phyloP scores from a whole-genome alignment of 2,797 vertebrate species.

The Macroramphosus scolopax region DNA sequence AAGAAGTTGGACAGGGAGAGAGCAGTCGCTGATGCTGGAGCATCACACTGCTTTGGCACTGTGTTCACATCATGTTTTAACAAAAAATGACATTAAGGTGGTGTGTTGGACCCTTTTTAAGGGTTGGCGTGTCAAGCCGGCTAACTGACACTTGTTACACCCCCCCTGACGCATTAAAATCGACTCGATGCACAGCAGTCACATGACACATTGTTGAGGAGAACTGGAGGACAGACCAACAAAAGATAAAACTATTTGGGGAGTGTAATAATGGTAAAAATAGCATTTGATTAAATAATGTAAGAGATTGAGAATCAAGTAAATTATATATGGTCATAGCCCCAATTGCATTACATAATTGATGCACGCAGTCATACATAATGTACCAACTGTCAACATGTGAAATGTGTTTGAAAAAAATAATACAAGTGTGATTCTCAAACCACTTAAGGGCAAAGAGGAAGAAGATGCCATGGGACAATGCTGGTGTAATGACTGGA shows the following conservation, averaged over 20 bases:
- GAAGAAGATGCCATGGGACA: conserved; percentile 52
- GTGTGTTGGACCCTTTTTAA: no score
- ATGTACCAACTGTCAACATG: conserved; percentile 79
- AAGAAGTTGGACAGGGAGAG: no score
- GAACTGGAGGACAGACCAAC: conserved; percentile 51
- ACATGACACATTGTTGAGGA: conserved; percentile 32
- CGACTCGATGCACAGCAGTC: conserved; percentile 21
- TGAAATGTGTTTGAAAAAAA: conserved; percentile 74
- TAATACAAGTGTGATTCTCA: conserved; percentile 70
- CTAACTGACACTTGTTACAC: conserved; percentile 38
- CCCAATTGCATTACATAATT: conserved; percentile 78
- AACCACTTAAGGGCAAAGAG: conserved; percentile 70
- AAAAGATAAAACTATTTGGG: conserved; percentile 69
- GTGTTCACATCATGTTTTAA: no score
- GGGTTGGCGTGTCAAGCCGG: no score
- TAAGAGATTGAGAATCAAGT: conserved; percentile 71
- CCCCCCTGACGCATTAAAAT: conserved; percentile 43
- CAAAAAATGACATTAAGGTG: no score
- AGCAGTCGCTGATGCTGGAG: no score
- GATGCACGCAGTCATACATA: conserved; percentile 71
- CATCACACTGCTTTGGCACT: no score
- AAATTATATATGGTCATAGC: conserved; percentile 75
- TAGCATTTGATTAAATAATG: conserved; percentile 72
- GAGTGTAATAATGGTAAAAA: conserved; percentile 72
- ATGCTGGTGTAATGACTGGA: conserved; percentile 53